Evolutionary conservation across 2,113 vertebrate genomes (phyloP).

Genomic region (Micromys minutus): DNA sequence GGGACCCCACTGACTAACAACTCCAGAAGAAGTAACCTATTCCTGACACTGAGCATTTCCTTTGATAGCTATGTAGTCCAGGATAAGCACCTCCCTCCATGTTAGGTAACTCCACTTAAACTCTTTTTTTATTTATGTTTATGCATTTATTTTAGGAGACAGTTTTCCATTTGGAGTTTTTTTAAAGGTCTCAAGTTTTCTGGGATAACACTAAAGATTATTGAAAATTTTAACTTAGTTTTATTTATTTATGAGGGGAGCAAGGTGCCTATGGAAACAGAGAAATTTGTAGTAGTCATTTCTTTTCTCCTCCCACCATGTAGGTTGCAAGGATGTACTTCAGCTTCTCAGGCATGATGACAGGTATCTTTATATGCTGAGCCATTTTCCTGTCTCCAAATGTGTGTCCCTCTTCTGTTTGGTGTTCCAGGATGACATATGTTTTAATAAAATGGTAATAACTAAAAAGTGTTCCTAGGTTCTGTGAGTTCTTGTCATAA

Average conservation of each 20-base stretch:
- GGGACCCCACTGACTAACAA: neutral
- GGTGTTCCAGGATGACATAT: neutral
- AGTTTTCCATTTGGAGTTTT: neutral
- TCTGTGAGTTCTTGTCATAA: neutral
- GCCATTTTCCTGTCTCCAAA: neutral
- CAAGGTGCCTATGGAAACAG: no score
- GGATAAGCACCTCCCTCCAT: neutral
- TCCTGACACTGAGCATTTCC: neutral
- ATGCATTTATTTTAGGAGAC: neutral
- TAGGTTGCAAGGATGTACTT: neutral
- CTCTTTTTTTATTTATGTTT: neutral
- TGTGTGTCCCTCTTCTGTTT: neutral
- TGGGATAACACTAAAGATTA: neutral
- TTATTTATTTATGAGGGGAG: neutral
- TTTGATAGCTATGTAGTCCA: neutral
- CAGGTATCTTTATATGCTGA: neutral
- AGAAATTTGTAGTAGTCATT: neutral
- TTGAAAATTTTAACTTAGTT: neutral
- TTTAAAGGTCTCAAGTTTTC: neutral
- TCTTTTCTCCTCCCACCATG: neutral
- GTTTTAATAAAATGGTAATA: neutral
- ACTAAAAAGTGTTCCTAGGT: neutral
- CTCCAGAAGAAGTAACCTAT: neutral
- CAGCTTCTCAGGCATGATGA: neutral
- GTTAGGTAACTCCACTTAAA: neutral